A percentile compares a stretch with the other conserved stretches of the same genome.
Conservation (phyloP, 2,888 invertebrate genomes). For the Caenorhabditis uteleia region DNA sequence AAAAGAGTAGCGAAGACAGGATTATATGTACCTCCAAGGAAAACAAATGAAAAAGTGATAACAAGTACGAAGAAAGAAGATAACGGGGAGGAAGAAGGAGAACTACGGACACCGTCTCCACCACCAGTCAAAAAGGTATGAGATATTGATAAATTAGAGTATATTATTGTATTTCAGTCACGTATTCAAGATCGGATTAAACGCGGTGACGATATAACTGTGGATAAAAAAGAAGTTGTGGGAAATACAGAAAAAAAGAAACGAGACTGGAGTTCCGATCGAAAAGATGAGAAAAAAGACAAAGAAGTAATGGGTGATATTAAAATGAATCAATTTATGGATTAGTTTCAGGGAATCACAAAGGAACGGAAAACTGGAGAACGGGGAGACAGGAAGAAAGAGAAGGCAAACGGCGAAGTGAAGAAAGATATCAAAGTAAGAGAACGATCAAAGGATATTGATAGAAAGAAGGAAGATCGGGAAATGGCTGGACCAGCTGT, state of each 20-base stretch:
- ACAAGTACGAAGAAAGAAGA: slow-evolving; percentile 4
- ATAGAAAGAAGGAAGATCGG: slow-evolving; percentile 3
- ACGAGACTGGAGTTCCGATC: too few relatives aligned
- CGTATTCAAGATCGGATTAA: slow-evolving; percentile 3
- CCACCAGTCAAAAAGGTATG: slow-evolving; percentile 22
- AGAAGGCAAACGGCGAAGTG: slow-evolving; percentile 7
- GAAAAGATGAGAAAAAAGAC: slow-evolving; percentile 8
- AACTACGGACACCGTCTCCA: slow-evolving; percentile 18
- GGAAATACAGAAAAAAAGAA: slow-evolving; percentile 5
- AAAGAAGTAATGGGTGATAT: slow-evolving; percentile 9
- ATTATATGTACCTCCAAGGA: background rate
- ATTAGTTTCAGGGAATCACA: background rate
- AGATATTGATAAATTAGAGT: background rate
- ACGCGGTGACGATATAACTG: slow-evolving; percentile 5
- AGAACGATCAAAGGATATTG: slow-evolving; percentile 3
- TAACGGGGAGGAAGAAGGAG: slow-evolving; percentile 16
- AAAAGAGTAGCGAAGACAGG: slow-evolving; percentile 10
- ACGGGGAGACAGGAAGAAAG: slow-evolving; percentile 5
- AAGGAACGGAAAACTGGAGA: background rate
- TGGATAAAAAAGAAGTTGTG: slow-evolving; percentile 10
- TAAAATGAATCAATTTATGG: slow-evolving; percentile 2
- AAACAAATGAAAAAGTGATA: background rate
- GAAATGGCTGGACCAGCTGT: slow-evolving; percentile 24
- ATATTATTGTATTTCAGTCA: background rate
- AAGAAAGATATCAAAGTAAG: slow-evolving; percentile 8